Percentiles rank a stretch among this genome's conserved stretches.
These are phyloP conservation scores for Ormyrus pomaceus DNA, from an alignment of 2,888 invertebrate species.

Conservation along the genomic window DNA sequence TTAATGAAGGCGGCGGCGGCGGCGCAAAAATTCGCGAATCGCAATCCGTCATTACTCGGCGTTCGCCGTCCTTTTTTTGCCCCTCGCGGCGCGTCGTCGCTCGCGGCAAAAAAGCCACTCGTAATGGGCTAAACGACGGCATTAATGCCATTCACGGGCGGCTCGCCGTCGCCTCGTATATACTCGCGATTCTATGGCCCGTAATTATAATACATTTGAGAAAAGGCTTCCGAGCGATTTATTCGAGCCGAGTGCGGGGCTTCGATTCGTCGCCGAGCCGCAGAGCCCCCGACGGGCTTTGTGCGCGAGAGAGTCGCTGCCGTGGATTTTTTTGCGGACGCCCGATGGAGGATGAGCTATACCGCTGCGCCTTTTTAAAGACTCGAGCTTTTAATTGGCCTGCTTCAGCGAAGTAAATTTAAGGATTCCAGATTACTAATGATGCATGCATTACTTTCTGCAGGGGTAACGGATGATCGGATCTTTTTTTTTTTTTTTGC, in stretches of 20 bases:
- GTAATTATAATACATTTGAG: conserved; percentile 41
- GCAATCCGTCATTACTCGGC: conserved; percentile 32
- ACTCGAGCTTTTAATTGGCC: no score
- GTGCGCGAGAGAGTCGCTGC: neutral
- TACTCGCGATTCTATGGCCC: neutral
- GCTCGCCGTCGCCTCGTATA: conserved; percentile 9
- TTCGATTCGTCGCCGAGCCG: neutral
- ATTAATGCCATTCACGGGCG: conserved; percentile 48
- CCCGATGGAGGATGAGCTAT: no score
- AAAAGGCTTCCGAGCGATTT: conserved; percentile 45
- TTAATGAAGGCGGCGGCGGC: no score
- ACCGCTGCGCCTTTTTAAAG: neutral
- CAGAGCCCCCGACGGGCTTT: neutral
- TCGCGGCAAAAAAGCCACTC: conserved; percentile 31
- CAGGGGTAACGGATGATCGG: no score
- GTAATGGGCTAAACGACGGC: conserved; percentile 44
- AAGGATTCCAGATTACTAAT: no score
- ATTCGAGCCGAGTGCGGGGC: conserved; percentile 8
- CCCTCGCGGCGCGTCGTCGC: conserved; percentile 29
- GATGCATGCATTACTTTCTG: no score
- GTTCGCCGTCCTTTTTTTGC: conserved; percentile 10
- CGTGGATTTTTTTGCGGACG: neutral
- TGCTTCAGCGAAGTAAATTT: no score
- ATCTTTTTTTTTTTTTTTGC: no score
- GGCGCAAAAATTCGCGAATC: conserved; percentile 25